Conservation (phyloP, 2,888 invertebrate species). For the Callimorpha dominula region DNA sequence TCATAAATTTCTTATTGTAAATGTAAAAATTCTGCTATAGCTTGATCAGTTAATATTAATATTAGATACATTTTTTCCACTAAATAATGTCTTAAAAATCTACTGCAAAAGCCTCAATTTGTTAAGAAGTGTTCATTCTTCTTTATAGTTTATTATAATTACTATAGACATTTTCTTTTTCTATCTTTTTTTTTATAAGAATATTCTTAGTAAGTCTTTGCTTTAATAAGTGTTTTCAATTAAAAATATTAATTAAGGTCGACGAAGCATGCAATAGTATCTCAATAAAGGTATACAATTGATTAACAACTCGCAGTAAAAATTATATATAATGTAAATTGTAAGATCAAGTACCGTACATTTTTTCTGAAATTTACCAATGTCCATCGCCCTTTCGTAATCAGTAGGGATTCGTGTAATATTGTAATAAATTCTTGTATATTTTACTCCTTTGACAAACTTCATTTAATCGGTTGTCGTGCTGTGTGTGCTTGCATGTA, state of each 20-base stretch:
- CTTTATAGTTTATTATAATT: background rate
- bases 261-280: background rate
- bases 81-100: background rate
- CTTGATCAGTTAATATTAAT: too few relatives aligned
- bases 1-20: too few relatives aligned
- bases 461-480: too few relatives aligned
- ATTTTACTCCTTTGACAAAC: too few relatives aligned
- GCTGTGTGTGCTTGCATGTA: too few relatives aligned
- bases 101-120: background rate
- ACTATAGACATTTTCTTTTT: background rate
- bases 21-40: too few relatives aligned
- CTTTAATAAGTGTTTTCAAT: background rate
- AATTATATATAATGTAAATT: background rate
- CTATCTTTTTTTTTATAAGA: background rate
- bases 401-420: too few relatives aligned
- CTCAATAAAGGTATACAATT: background rate
- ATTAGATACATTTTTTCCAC: background rate
- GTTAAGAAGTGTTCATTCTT: background rate
- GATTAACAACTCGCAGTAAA: background rate
- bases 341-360: background rate
- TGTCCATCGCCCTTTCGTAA: too few relatives aligned
- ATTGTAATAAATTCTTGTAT: too few relatives aligned
- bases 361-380: too few relatives aligned
- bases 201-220: background rate
- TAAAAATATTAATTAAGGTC: background rate